Base-by-base conservation (phyloP, 2,888 invertebrate genomes). In the Xylocampa areola region DNA sequence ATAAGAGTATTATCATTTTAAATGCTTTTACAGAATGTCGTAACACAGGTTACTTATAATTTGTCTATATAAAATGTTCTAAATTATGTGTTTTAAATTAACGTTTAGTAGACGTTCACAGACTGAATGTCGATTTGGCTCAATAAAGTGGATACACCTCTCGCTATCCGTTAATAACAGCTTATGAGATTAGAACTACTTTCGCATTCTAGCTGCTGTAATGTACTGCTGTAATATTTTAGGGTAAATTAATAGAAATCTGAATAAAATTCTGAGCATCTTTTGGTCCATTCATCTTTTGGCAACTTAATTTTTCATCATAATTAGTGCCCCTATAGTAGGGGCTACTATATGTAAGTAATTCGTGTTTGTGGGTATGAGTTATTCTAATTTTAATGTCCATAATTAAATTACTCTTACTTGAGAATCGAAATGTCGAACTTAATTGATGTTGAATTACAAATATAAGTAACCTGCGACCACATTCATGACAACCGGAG, bases 31-130 rank as follows among this genome's bases (percentile, higher is more conserved):
- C n/a, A 66, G 33, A 63, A 68, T 64, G 64, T 59, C 37, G 65
- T 53, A 52, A 35, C 69, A 53, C 70, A 69, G 76, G 68, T 67
- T 68, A 64, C 60, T 58, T 49, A 41, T 16, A 40, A 30, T 41
- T 29, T 33, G 41, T 30, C 13, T 27, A 23, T 40, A 41, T 41
- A 36, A 45, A 61, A 30, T 43, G 11, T 29, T 43, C 6, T 3
- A 58, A 45, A 29, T 66, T 44, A 35, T 30, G 7, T 19, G 17
- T 21, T 41, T 61, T 40, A 25, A 41, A 59, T 30, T 40, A 1
- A 25, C 23, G 37, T 23, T 13, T 40, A 36, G 13, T 25, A 35
- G 21, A 67, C 14, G 27, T 17, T 60, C 17, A 41, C 32, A 14
- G 41, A 29, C 2, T 8, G 13, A 45, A 16, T 6, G 35, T 40